Base-by-base conservation (phyloP, 2,797 vertebrate species). In the Nasua narica region DNA sequence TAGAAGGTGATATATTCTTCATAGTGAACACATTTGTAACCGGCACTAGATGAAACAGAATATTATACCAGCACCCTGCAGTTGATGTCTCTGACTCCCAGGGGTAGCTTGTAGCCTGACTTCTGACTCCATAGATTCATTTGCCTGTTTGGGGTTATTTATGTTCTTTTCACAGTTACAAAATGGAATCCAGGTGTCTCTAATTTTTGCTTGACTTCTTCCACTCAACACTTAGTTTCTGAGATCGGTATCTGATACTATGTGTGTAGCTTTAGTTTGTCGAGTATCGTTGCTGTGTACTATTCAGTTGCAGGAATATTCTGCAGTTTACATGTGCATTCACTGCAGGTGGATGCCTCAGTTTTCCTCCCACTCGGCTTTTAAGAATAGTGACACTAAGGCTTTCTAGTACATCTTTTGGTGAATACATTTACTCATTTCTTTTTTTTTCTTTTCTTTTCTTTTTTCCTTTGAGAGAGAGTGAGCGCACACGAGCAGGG, bases 81-180 rank as follows among this genome's bases (percentile, higher is more conserved):
- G 21, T 10, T 11, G 3, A 25, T 18, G 21, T 37, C 69, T 48
- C 56, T 9, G 50, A 9, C 70, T 58, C 23, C 4, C 8, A 35
- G 23, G 27, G 5, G 10, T 7, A 54, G 2, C 9, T 7, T 11
- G 0, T 3, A 1, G 15, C 3, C 25, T 37, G 13, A 48, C 23
- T 54, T 2, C 32, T 25, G 13, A 48, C 23, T 65, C 8, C 23
- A 18, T 5, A 18, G 12, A 40, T 7, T 43, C 7, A 25, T 4
- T 52, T 18, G 23, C 18, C 67, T 72, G n/a, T 37, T 56, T 43
- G 9, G 16, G 74, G 27, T 2, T 58, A 8, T 37, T 77, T 58
- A 14, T 6, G 12, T 16, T 11, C 40, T 76, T 74, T 83, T 50
- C 65, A 18, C 10, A 16, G 52, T 65, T 69, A 74, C 7, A 52